Evolutionary conservation across 2,797 vertebrate species (phyloP).

Genomic region (Pyrocephalus nanus): DNA sequence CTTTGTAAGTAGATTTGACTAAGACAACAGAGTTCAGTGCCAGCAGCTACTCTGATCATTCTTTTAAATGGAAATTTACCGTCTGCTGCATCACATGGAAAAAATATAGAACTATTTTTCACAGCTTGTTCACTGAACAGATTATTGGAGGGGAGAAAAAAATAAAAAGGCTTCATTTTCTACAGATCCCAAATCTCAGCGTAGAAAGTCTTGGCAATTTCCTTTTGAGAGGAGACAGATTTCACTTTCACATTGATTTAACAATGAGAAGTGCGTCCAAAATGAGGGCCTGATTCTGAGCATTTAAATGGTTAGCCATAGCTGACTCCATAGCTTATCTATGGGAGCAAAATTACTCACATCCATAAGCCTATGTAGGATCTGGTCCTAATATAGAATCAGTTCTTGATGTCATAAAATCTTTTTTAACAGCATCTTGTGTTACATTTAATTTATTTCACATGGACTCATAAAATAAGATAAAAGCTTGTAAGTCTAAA

Average conservation of each 20-base stretch:
- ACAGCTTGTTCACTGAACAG: conserved; percentile 85
- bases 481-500: conserved; percentile 61
- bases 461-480: conserved; percentile 64
- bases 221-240: conserved; percentile 78
- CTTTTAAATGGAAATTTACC: conserved; percentile 86
- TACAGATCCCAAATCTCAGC: conserved; percentile 78
- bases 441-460: conserved; percentile 69
- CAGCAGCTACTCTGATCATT: conserved; percentile 82
- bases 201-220: conserved; percentile 81
- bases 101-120: conserved; percentile 85
- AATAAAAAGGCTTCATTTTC: conserved; percentile 79
- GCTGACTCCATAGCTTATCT: conserved; percentile 47
- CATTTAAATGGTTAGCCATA: not conserved
- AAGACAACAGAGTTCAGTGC: conserved; percentile 79
- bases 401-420: conserved; percentile 59
- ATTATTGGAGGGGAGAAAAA: conserved; percentile 79
- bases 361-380: conserved; percentile 26
- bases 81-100: conserved; percentile 83
- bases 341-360: conserved; percentile 24
- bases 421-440: conserved; percentile 66
- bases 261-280: conserved; percentile 76
- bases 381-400: conserved; percentile 67
- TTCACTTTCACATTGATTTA: conserved; percentile 80
- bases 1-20: conserved; percentile 80
- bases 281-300: conserved; percentile 53